These are phyloP conservation scores for Cladorhizidae sp. DNA, from an alignment of 37 sponge, comb jelly and placozoan species.

Conservation along the genomic window DNA sequence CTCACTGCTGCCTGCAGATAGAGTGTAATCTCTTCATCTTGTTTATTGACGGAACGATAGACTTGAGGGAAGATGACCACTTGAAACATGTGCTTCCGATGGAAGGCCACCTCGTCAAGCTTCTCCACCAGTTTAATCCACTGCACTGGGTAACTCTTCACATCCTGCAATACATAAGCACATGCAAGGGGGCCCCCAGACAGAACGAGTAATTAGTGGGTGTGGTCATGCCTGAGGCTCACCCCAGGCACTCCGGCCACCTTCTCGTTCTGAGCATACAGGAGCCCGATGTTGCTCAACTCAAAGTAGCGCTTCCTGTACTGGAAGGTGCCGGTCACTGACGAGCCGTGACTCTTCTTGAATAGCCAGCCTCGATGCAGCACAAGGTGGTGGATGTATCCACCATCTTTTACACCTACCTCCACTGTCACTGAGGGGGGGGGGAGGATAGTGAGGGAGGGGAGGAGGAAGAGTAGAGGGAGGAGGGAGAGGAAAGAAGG, in stretches of 20 bases:
- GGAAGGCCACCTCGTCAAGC: slow-evolving; percentile 83
- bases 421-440: slow-evolving; percentile 30
- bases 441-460: neutral
- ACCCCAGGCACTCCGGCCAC: slow-evolving; percentile 48
- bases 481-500: neutral
- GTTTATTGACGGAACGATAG: neutral
- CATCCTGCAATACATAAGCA: slow-evolving; percentile 39
- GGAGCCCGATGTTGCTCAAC: slow-evolving; percentile 68
- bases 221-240: neutral
- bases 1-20: slow-evolving; percentile 79
- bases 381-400: slow-evolving; percentile 73
- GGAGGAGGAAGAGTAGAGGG: neutral
- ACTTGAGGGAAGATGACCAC: slow-evolving; percentile 52
- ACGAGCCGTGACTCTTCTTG: slow-evolving; percentile 48
- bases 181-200: neutral
- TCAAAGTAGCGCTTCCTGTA: slow-evolving; percentile 74
- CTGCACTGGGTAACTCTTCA: slow-evolving; percentile 73
- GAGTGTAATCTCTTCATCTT: slow-evolving; percentile 30
- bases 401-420: slow-evolving; percentile 42
- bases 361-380: slow-evolving; percentile 60
- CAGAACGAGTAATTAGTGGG: neutral
- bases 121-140: slow-evolving; percentile 84
- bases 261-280: slow-evolving; percentile 65
- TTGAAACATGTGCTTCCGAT: slow-evolving; percentile 87
- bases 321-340: slow-evolving; percentile 35